Conservation (phyloP, 2,797 vertebrate genomes). For the Triplophysa yarkandensis region DNA sequence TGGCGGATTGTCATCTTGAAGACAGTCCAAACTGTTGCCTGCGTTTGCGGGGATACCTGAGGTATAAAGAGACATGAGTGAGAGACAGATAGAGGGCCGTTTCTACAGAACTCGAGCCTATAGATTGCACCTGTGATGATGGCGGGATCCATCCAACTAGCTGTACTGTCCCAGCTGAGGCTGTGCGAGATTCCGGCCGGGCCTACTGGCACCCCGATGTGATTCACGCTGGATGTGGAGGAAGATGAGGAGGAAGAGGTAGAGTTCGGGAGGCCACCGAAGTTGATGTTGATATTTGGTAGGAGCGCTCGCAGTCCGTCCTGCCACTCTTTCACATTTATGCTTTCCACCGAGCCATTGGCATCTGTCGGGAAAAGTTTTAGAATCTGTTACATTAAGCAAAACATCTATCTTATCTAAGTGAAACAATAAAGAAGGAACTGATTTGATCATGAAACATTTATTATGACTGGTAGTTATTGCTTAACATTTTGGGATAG, state of each 20-base stretch:
- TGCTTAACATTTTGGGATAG: too few species aligned
- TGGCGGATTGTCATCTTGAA: conserved; percentile 98
- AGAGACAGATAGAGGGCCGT: background rate
- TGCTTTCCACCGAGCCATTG: conserved; percentile 95
- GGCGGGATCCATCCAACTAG: conserved; percentile 99
- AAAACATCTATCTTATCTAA: too few species aligned
- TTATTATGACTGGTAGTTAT: too few species aligned
- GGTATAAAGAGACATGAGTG: background rate
- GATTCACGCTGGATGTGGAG: conserved; percentile 95
- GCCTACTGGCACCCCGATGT: conserved; percentile 87
- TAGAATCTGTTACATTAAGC: too few species aligned
- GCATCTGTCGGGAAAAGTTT: conserved; percentile 80
- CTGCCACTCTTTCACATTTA: conserved; percentile 99
- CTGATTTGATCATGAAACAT: too few species aligned
- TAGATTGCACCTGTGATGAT: conserved; percentile 94
- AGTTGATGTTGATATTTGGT: conserved; percentile 99
- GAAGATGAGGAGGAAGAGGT: conserved; percentile 79
- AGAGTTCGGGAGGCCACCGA: conserved; percentile 97
- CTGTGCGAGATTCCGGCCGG: conserved; percentile 89
- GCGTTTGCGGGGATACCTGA: conserved; percentile 91
- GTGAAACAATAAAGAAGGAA: too few species aligned
- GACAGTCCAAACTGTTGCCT: conserved; percentile 95
- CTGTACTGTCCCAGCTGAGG: conserved; percentile 95
- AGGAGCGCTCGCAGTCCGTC: conserved; percentile 97
- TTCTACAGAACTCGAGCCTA: background rate